Evolutionary conservation across 2,113 vertebrate species (phyloP), one percentile per base, ranked within the genome.

Genomic region (Eretmodus cyanostictus): DNA sequence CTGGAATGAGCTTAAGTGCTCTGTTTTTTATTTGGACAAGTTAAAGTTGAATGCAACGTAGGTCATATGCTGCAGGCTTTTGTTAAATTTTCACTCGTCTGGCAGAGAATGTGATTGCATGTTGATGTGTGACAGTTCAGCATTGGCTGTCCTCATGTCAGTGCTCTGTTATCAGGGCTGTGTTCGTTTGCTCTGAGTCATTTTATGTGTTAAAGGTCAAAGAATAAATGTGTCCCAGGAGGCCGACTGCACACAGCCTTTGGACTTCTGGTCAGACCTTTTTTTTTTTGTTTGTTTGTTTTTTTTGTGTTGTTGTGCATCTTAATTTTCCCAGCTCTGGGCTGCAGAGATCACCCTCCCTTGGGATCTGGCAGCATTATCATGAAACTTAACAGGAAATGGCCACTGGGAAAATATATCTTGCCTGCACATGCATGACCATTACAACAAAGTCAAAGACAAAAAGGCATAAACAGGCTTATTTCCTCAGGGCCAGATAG

Each of bases 201-300:
- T 19, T 86, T 19, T 54, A 31, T 84, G 86, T 89, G 85, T 81
- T 79, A 89, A 93, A 90, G 91, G 89, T 89, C 38, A 82, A 84
- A 82, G 42, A 61, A 24, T 22, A 34, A 59, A 81, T 59, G 12
- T 59, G n/a, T 80, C 17, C 66, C 17, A 53, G 73, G 27, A 81
- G 53, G 45, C 80, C 8, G 12, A n/a, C 8, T 22, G 27, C 10
- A 29, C 19, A 55, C 11, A 78, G 40, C 45, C 36, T 84, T 78
- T 34, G 53, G 51, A 80, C 19, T 36, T 66, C 17, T 51, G 10
- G 31, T 85, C 40, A 82, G 81, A 68, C 19, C 16, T 13, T 42
- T 5, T 22, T 4, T 40, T 53, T 89, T 4, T 36, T n/a, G n/a
- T 53, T 89, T 22, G 22, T 22, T 22, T 22, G 22, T 22, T 22